phyloP scores from a whole-genome alignment of 2,113 vertebrate species.

The Bettongia penicillata region DNA sequence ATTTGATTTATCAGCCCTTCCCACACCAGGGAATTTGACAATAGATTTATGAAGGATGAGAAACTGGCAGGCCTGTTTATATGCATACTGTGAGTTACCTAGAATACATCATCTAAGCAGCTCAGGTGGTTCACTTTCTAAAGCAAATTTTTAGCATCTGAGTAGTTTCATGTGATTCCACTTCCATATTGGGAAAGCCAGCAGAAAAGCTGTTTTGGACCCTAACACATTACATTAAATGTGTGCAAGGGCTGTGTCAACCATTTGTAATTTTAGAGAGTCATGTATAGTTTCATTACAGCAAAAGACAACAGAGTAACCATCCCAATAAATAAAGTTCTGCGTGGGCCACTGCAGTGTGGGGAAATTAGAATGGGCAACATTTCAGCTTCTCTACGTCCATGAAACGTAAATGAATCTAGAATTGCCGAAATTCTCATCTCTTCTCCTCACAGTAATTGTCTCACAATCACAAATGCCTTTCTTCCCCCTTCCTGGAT shows the following conservation, averaged over 20 bases:
- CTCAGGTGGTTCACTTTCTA: conserved; percentile 44
- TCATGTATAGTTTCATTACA: conserved; percentile 66
- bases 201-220: conserved; percentile 71
- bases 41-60: conserved; percentile 27
- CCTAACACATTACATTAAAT: conserved; percentile 63
- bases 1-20: conserved; percentile 34
- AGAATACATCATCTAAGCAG: not conserved
- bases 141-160: conserved; percentile 6
- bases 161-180: conserved; percentile 44
- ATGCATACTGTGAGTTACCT: conserved; percentile 41
- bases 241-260: conserved; percentile 67
- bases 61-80: conserved; percentile 40
- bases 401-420: conserved; percentile 68
- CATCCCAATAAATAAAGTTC: conserved; percentile 74
- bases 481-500: conserved; percentile 81
- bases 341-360: conserved; percentile 61
- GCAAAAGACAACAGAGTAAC: conserved; percentile 71
- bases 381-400: conserved; percentile 58
- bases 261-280: conserved; percentile 67
- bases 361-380: conserved; percentile 38
- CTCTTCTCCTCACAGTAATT: conserved; percentile 72
- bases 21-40: not conserved
- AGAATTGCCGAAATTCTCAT: conserved; percentile 71
- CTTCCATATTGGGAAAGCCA: conserved; percentile 45
- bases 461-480: conserved; percentile 68